A percentile compares a stretch with the other conserved stretches of the same genome.
These are phyloP conservation scores for Globicephala melas DNA, from an alignment of 2,113 vertebrate genomes.

Conservation along the genomic window DNA sequence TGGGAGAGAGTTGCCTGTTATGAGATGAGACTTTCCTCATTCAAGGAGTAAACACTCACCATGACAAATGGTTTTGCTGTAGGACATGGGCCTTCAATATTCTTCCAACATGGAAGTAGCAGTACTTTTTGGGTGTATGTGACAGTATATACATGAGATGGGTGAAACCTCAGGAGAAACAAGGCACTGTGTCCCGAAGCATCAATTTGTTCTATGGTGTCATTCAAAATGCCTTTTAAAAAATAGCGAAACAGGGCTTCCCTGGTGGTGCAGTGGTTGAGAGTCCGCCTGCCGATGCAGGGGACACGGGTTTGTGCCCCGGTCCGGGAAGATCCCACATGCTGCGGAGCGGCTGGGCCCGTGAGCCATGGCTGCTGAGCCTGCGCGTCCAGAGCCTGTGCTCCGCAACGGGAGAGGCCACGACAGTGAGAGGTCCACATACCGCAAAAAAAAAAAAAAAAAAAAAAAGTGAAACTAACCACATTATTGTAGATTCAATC, in stretches of 20 bases:
- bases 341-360: too few species aligned
- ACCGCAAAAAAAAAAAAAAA: too few species aligned
- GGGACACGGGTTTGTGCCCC: too few species aligned
- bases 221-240: not conserved
- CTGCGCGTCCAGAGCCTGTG: too few species aligned
- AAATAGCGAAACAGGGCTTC: not conserved
- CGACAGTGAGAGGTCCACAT: fast-evolving
- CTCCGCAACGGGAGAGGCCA: too few species aligned
- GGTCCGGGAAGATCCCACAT: too few species aligned
- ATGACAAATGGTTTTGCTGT: not conserved
- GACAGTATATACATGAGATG: not conserved
- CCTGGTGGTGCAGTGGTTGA: too few species aligned
- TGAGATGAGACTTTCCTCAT: not conserved
- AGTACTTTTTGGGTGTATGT: not conserved
- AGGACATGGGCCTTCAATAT: not conserved
- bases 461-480: not conserved
- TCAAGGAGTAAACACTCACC: not conserved
- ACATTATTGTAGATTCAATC: not conserved
- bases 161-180: not conserved
- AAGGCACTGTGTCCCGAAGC: not conserved
- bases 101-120: not conserved
- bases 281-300: too few species aligned
- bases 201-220: not conserved
- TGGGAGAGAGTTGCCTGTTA: not conserved
- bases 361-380: too few species aligned